A percentile compares a stretch with the other conserved stretches of the same genome.
These are phyloP conservation scores for Brachycybe producta DNA, from an alignment of 2,888 invertebrate genomes.

Conservation along the genomic window DNA sequence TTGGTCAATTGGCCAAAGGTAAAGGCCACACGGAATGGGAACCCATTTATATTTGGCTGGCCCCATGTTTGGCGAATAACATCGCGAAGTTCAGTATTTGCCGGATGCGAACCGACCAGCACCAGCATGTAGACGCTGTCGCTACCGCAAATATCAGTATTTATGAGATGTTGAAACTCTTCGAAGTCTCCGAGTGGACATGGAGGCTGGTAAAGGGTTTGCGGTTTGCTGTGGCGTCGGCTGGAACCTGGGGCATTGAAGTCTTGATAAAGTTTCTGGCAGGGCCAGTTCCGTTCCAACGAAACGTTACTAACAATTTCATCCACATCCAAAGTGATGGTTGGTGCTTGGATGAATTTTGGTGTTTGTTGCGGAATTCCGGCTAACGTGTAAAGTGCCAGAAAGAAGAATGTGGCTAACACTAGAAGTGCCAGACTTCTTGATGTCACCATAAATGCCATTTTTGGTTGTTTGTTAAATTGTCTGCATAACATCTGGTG, in stretches of 20 bases:
- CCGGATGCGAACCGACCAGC: constrained; percentile 16
- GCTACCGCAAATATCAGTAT: constrained; percentile 14
- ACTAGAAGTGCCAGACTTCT: no score
- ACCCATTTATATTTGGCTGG: constrained; percentile 1
- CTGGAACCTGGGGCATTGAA: no score
- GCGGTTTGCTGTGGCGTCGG: not conserved
- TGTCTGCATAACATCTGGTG: no score
- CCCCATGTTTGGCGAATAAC: constrained; percentile 15
- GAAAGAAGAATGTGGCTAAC: constrained; percentile 13
- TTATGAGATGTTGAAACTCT: constrained; percentile 14
- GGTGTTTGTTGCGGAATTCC: constrained; percentile 1
- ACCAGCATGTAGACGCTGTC: constrained; percentile 14
- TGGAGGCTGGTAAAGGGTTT: constrained; percentile 4
- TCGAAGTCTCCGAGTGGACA: constrained; percentile 13
- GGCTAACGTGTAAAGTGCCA: constrained; percentile 5
- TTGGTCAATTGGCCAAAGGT: constrained; percentile 5
- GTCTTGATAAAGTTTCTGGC: not conserved
- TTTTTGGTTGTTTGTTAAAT: no score
- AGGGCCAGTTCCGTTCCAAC: constrained; percentile 4
- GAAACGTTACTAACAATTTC: constrained; percentile 8
- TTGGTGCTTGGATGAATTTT: not conserved
- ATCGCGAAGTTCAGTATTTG: constrained; percentile 3
- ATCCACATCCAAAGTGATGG: constrained; percentile 6
- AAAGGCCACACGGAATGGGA: constrained; percentile 12
- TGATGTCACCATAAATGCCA: no score